Conservation (phyloP, 2,888 invertebrate species). For the Eulithis testata region DNA sequence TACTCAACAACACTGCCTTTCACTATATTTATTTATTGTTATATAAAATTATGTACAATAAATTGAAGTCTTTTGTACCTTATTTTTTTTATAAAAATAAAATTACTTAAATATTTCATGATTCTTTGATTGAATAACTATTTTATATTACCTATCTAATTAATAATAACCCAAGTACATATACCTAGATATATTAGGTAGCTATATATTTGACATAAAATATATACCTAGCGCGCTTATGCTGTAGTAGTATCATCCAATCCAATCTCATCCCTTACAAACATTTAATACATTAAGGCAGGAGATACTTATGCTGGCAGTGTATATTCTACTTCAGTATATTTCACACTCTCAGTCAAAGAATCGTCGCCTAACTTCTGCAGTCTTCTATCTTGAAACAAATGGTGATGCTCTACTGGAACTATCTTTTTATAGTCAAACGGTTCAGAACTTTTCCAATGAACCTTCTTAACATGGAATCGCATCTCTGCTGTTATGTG, state of each 20-base stretch:
- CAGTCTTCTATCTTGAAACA: constrained; percentile 35
- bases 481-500: constrained; percentile 57
- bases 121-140: neutral
- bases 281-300: too few relatives aligned
- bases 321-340: neutral
- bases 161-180: too few relatives aligned
- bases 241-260: too few relatives aligned
- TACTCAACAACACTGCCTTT: constrained; percentile 43
- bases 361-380: constrained; percentile 27
- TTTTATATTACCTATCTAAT: neutral
- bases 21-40: constrained; percentile 48
- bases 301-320: neutral
- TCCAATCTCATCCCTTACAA: too few relatives aligned
- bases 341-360: neutral
- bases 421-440: constrained; percentile 55
- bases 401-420: constrained; percentile 45
- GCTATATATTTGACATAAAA: too few relatives aligned
- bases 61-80: constrained; percentile 72
- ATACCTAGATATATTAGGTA: too few relatives aligned
- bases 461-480: constrained; percentile 57
- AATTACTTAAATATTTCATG: constrained; percentile 7
- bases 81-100: constrained; percentile 60
- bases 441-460: constrained; percentile 57
- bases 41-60: constrained; percentile 41
- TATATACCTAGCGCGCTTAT: too few relatives aligned